phyloP scores from a whole-genome alignment of 2,888 invertebrate species.

The Sarcophaga caerulescens region DNA sequence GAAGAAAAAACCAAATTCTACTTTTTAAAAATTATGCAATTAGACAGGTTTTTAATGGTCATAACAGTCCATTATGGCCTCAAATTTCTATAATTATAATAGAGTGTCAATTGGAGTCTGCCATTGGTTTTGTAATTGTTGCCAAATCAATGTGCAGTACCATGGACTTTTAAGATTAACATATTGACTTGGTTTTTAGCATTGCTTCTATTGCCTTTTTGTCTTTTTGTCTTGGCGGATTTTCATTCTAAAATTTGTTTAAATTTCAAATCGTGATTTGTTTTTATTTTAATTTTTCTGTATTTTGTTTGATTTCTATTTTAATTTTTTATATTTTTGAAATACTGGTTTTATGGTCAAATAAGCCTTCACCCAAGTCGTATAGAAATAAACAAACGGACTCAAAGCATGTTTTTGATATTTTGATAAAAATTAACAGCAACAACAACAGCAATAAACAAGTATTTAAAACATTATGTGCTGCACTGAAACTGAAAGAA shows the following conservation, averaged over 20 bases:
- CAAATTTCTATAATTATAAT: neutral
- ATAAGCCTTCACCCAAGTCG: conserved; percentile 40
- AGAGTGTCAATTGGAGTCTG: neutral
- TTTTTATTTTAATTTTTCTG: neutral
- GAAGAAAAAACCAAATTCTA: too few relatives aligned
- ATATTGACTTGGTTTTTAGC: neutral
- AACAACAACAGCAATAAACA: neutral
- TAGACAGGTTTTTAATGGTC: neutral
- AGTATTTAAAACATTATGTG: conserved; percentile 17
- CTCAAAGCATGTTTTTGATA: neutral
- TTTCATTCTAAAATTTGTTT: conserved; percentile 57
- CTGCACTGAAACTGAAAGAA: too few relatives aligned
- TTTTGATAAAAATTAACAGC: neutral
- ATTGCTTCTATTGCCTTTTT: neutral
- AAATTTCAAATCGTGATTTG: neutral
- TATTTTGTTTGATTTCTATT: neutral
- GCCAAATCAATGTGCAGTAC: neutral
- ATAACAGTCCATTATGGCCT: neutral
- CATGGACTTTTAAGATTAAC: conserved; percentile 20
- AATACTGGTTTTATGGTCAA: conserved; percentile 43
- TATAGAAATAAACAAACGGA: neutral
- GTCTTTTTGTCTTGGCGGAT: conserved; percentile 27
- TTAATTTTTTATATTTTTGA: conserved; percentile 15
- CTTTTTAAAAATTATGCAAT: neutral
- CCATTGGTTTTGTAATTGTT: neutral